Evolutionary conservation across 2,888 invertebrate species (phyloP).

Genomic region (Allygus modestus): DNA sequence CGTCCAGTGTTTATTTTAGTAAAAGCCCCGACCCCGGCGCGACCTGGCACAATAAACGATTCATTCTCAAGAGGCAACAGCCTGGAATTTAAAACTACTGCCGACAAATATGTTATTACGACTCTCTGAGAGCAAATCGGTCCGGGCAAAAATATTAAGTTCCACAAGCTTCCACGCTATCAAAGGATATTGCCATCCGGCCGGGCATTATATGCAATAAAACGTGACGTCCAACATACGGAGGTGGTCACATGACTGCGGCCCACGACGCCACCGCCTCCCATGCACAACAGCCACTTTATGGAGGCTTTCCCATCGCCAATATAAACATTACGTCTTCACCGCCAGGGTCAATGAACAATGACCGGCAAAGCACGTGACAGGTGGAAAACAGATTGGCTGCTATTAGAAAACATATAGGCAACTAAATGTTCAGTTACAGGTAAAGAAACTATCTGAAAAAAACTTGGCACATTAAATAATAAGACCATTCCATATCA

Average conservation of each 20-base stretch:
- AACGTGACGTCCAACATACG: slow-evolving; percentile 32
- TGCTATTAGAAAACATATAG: too few species aligned
- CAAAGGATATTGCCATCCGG: slow-evolving; percentile 11
- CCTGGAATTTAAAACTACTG: slow-evolving; percentile 10
- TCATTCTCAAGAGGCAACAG: not conserved
- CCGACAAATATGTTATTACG: slow-evolving; percentile 22
- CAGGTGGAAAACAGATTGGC: too few species aligned
- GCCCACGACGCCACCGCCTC: too few species aligned
- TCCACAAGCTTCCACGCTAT: not conserved
- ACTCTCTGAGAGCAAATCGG: slow-evolving; percentile 19
- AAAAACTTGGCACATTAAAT: too few species aligned
- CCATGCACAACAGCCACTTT: too few species aligned
- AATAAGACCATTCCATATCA: too few species aligned
- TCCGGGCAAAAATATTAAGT: slow-evolving; percentile 19
- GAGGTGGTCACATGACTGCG: not conserved
- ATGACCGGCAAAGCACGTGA: too few species aligned
- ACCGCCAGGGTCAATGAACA: too few species aligned
- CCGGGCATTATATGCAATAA: slow-evolving; percentile 36
- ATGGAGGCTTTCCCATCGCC: too few species aligned
- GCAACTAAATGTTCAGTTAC: too few species aligned
- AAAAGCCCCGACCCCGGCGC: not conserved
- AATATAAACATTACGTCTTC: too few species aligned
- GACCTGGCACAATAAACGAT: not conserved
- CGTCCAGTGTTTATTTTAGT: not conserved
- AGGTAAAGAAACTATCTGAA: too few species aligned